phyloP scores from a whole-genome alignment of 2,113 vertebrate genomes.

The Rhizomys pruinosus region DNA sequence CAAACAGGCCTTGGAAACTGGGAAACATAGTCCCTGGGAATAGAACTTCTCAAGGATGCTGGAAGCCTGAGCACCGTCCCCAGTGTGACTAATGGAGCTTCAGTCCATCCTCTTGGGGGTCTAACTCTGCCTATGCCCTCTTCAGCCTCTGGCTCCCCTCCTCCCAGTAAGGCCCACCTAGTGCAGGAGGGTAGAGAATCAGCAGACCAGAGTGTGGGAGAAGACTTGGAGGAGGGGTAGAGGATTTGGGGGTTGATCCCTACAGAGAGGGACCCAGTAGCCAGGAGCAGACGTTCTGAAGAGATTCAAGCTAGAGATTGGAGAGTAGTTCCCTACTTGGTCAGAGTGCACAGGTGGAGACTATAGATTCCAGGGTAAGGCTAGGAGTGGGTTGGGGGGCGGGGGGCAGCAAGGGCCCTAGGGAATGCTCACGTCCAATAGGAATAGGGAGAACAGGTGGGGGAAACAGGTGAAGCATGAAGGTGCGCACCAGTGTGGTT shows the following conservation, averaged over 20 bases:
- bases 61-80: neutral
- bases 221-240: neutral
- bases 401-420: neutral
- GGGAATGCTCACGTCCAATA: neutral
- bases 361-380: neutral
- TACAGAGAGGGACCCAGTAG: neutral
- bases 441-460: neutral
- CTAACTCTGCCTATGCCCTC: neutral
- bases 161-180: constrained; percentile 86
- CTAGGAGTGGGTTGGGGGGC: neutral
- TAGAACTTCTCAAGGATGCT: neutral
- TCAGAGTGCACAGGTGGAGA: neutral
- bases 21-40: neutral
- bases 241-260: neutral
- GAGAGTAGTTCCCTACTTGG: neutral
- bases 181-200: neutral
- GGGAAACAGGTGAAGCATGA: neutral
- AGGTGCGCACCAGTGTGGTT: neutral
- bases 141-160: constrained; percentile 88
- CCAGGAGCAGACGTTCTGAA: neutral
- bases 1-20: constrained; percentile 1
- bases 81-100: neutral
- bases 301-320: constrained; percentile 10
- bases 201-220: neutral
- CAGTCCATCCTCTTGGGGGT: neutral